These are phyloP conservation scores for Myotis vivesi DNA, from an alignment of 2,797 vertebrate genomes.

Conservation along the genomic window DNA sequence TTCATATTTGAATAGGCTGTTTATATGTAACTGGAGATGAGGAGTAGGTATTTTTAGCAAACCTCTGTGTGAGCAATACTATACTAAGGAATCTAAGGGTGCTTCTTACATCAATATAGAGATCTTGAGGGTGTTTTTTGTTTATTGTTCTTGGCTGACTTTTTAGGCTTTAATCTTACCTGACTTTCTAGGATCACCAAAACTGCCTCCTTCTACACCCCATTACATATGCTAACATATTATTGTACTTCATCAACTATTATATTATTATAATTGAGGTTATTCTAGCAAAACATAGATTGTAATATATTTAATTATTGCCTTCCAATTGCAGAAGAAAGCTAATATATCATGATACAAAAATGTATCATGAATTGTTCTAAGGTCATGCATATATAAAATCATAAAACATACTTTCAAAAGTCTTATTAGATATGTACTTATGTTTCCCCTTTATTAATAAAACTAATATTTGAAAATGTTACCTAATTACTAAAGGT, in stretches of 20 bases:
- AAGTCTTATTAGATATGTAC: neutral
- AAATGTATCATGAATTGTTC: neutral
- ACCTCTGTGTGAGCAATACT: neutral
- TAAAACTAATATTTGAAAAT: neutral
- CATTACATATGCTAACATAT: neutral
- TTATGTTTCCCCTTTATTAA: neutral
- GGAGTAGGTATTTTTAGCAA: neutral
- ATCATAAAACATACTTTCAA: neutral
- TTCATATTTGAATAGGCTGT: neutral
- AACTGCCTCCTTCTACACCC: neutral
- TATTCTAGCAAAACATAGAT: neutral
- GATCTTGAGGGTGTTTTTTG: neutral
- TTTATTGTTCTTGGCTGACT: neutral
- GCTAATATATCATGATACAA: neutral
- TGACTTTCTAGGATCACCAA: neutral
- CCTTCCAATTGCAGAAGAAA: neutral
- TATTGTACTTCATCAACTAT: neutral
- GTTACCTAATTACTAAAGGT: neutral
- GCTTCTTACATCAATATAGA: neutral
- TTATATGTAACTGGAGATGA: neutral
- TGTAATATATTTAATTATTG: neutral
- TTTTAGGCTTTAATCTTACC: neutral
- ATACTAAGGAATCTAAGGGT: neutral
- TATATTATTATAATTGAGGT: neutral
- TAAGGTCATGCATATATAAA: neutral